Evolutionary conservation across 2,113 vertebrate genomes (phyloP), one percentile per base, ranked within the genome.

Genomic region (Pygoscelis antarcticus): DNA sequence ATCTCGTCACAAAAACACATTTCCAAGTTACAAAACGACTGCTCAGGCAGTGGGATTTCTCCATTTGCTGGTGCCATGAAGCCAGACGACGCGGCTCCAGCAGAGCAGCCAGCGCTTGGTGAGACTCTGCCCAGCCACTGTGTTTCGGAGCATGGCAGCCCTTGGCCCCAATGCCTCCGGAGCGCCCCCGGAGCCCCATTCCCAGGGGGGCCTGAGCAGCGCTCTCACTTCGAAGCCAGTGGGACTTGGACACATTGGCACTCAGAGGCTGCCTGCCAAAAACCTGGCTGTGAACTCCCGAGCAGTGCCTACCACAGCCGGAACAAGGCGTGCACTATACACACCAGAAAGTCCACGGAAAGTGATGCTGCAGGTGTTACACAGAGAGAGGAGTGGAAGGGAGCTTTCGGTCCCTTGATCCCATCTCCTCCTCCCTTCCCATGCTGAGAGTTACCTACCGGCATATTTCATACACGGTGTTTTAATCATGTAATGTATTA

Each of bases 51-150:
- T 11, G 36, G 26, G 26, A 42, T 36, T 49, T 14, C 25, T 64
- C 30, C 16, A 4, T 62, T 58, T 51, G 16, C 42, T 55, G 21
- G 17, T 70, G 55, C 23, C 57, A 13, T 2, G 34, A 27, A 52
- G n/a, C 15, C 27, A 5, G 1, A 25, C 1, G 5, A 27, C 1
- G 13, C 10, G 47, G 29, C 60, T 66, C 42, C 0, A 0, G 23
- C 34, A 47, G 17, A 14, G 29, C 27, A 34, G 11, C 7, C 40
- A 26, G 49, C 16, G 3, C 58, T 32, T 26, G 11, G 40, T 2
- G 18, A 38, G 83, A 11, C 29, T 9, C 52, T 40, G 83, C 61
- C 71, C 61, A 40, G 61, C 32, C 17, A 13, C 60, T 18, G 3
- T 2, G 0, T 66, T 15, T 51, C 19, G 1, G 60, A 47, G 14